Percentiles rank a stretch among this genome's conserved stretches.
These are phyloP conservation scores for Aramus guarauna DNA, from an alignment of 2,113 vertebrate genomes.

Conservation along the genomic window DNA sequence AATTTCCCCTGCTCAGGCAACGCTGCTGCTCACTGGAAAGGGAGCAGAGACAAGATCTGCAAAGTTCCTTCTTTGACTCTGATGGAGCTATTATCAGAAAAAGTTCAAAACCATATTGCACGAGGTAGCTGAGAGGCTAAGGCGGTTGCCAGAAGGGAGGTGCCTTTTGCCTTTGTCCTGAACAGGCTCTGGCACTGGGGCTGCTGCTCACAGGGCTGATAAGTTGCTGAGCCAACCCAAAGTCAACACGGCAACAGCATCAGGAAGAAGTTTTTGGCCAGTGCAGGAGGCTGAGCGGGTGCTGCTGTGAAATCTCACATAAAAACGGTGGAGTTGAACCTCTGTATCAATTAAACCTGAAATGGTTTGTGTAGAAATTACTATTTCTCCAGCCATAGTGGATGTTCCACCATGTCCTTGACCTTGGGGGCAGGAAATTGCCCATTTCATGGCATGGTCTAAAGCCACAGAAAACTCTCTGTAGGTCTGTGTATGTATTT, in stretches of 20 bases:
- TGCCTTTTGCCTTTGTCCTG: neutral
- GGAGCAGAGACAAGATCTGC: neutral
- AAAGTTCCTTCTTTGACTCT: neutral
- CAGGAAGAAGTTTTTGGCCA: neutral
- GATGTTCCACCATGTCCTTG: neutral
- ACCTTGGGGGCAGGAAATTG: neutral
- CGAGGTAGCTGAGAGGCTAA: neutral
- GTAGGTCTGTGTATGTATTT: neutral
- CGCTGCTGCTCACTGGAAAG: fast-evolving
- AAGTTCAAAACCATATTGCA: fast-evolving
- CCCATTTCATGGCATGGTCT: neutral
- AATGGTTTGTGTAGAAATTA: neutral
- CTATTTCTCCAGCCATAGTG: fast-evolving
- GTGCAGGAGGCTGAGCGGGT: neutral
- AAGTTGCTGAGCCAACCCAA: neutral
- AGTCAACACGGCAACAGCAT: neutral
- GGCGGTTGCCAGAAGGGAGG: neutral
- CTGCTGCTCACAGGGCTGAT: neutral
- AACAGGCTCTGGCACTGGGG: neutral
- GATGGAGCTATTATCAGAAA: neutral
- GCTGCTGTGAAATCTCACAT: neutral
- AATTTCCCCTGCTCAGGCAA: neutral
- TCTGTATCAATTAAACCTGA: neutral
- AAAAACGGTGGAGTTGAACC: neutral
- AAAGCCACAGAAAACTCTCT: neutral